A percentile compares a stretch with the other conserved stretches of the same genome.
Evolutionary conservation across 92 coral and sea anemone genomes (phyloP).

Genomic region (Porites rus): DNA sequence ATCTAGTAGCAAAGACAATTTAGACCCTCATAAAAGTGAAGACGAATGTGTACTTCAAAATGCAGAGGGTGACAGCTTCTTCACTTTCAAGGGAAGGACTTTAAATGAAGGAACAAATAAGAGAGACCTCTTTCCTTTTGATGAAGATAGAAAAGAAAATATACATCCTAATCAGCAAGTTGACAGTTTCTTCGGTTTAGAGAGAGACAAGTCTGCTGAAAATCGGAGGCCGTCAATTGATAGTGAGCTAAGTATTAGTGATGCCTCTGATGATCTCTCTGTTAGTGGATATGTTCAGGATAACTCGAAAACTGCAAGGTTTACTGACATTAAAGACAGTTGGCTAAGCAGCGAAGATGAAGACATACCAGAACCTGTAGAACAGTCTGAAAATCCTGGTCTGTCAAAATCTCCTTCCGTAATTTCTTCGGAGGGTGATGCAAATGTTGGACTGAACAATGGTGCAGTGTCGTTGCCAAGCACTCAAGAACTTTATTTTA

Average conservation of each 20-base stretch:
- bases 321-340: conserved; percentile 79
- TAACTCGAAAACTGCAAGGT: conserved; percentile 25
- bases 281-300: conserved; percentile 21
- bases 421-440: neutral
- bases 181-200: neutral
- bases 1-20: neutral
- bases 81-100: neutral
- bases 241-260: conserved; percentile 28
- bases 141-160: neutral
- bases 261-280: conserved; percentile 19
- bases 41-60: neutral
- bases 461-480: neutral
- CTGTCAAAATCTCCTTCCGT: conserved; percentile 2
- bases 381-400: conserved; percentile 7
- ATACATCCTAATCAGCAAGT: neutral
- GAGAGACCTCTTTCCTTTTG: neutral
- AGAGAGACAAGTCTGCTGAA: neutral
- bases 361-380: neutral
- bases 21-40: neutral
- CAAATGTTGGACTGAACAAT: neutral
- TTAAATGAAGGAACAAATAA: neutral
- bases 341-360: conserved; percentile 88
- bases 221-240: conserved; percentile 13
- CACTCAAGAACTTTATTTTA: neutral
- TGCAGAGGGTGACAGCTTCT: neutral